Evolutionary conservation across 2,113 vertebrate species (phyloP), one percentile per base, ranked within the genome.

Genomic region (Coturnix japonica): DNA sequence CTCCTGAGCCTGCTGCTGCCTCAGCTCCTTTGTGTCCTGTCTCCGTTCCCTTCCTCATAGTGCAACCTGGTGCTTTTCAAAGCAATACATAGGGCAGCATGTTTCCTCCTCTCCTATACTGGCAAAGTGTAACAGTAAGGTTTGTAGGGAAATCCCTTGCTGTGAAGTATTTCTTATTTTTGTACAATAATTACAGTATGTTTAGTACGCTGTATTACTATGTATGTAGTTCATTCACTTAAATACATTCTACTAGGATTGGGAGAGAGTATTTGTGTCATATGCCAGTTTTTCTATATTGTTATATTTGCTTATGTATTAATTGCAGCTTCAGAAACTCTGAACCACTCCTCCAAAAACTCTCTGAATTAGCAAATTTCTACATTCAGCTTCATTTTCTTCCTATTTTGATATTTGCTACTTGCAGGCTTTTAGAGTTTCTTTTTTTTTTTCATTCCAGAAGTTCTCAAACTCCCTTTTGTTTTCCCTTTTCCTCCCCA

Each of bases 151-250:
- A 77, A 33, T 39, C 60, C 69, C 92, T 94, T 81, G 89, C 91
- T 95, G 85, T 78, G 93, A 91, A 93, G 71, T 85, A 41, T 39
- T 95, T 81, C 85, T 94, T 95, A 83, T 87, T 93, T 94, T 92
- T 92, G 73, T 85, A 13, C 87, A 90, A 92, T 94, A 91, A 94
- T 87, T 84, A 90, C 81, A 43, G 54, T 85, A 71, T 69, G 75
- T 91, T 94, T 85, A 94, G 46, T 74, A 64, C 61, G 43, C 89
- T 64, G 41, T 46, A 9, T 77, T 93, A 18, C 21, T 18, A 31
- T 7, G 30, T 31, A 11, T 56, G 11, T 70, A 23, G 82, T 59
- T 72, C 13, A 5, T 85, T 89, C 46, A 7, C 59, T 76, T 73
- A 91, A 93, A 89, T 94, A 83, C 66, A 54, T 56, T 81, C 69